Base-by-base conservation (phyloP, 2,888 invertebrate species). In the Pachycephus smyrnensis region DNA sequence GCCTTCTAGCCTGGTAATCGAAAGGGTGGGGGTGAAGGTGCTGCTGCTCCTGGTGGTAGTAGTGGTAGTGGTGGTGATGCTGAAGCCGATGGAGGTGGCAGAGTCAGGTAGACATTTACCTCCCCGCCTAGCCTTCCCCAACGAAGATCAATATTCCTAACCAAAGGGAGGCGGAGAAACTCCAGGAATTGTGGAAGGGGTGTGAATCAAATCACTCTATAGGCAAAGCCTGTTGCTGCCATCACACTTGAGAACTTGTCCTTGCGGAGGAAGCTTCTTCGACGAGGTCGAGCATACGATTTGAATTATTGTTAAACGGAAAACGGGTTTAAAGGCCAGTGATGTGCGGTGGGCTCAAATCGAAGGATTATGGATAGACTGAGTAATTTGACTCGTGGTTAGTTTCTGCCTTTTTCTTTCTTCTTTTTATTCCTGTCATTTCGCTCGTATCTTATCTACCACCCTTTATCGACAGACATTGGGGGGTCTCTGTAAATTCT, bases 151-250 rank as follows among this genome's bases (percentile, higher is more conserved):
- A 91, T 91, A 91, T 90, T 91, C 83, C 88, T 85, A 86, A 82
- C 85, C 80, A 82, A 84, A 87, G 86, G 85, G 86, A 85, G 87
- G 86, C 81, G 84, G 85, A 84, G 81, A 79, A 79, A 69, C 68
- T 75, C 76, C 80, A 76, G 76, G 82, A 77, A 76, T 35, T 76
- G 80, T 78, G 76, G 83, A 78, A 86, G 89, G 88, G 88, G 84
- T 85, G 86, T 80, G 85, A 88, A 86, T 88, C 84, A 82, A 85
- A 84, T 84, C 84, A 84, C 83, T 83, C 86, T 90, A 90, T 89
- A 89, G 87, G 86, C 85, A 89, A 89, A 90, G 90, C 90, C 90
- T 90, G 90, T 90, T 90, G 90, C 90, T 90, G 89, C 83, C 78
- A 80, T 80, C 86, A 83, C 86, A 87, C 85, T 88, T 84, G 80